phyloP scores from a whole-genome alignment of 2,113 vertebrate species.

The Syngnathoides biaculeatus region DNA sequence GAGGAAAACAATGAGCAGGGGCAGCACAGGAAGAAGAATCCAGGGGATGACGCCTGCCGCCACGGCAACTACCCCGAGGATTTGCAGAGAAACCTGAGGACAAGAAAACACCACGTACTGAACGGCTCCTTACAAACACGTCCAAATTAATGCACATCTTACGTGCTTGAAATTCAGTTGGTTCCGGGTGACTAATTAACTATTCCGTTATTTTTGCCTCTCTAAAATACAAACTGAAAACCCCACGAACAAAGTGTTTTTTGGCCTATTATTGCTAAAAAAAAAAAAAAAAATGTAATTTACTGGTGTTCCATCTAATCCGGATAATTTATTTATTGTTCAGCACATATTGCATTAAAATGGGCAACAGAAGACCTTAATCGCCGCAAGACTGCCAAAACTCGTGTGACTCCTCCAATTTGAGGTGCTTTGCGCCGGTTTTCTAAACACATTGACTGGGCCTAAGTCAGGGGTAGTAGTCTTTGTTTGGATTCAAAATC shows the following conservation, averaged over 20 bases:
- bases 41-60: constrained; percentile 81
- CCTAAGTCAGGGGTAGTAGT: too few species aligned
- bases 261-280: background rate
- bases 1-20: constrained; percentile 79
- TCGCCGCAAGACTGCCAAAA: too few species aligned
- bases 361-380: too few species aligned
- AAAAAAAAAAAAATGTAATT: too few species aligned
- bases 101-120: background rate
- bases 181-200: too few species aligned
- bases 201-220: too few species aligned
- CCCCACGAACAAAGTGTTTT: background rate
- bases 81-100: constrained; percentile 79
- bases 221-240: background rate
- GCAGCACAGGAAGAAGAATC: constrained; percentile 81
- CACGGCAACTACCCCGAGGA: constrained; percentile 78
- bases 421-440: too few species aligned
- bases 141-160: background rate
- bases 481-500: too few species aligned
- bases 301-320: background rate
- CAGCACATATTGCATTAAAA: background rate
- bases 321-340: background rate
- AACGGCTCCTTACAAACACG: too few species aligned
- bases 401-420: too few species aligned
- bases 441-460: too few species aligned
- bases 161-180: background rate